Base-by-base conservation (phyloP, 2,797 vertebrate species). In the Dendrocincla fuliginosa region DNA sequence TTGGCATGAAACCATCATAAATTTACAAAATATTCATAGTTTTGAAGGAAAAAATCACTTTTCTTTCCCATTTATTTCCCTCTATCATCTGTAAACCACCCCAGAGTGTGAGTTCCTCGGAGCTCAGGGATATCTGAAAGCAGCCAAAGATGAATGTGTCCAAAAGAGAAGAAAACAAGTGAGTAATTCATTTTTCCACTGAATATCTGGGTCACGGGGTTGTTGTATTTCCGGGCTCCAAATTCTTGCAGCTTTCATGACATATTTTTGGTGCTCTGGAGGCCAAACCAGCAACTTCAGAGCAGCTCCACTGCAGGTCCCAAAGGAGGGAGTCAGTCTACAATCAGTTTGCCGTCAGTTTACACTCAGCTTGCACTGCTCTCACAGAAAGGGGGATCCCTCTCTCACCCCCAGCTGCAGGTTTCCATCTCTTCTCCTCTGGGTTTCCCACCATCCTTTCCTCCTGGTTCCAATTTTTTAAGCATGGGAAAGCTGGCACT, bases 141-240 rank as follows among this genome's bases (percentile, higher is more conserved):
- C 76, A 63, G 85, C 68, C 84, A 69, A 20, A 94, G 83, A 69
- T 60, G 11, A 30, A 84, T 81, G 57, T 27, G 20, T 59, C 95
- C 95, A 93, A 75, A 80, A 65, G 70, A 82, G 80, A 91, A 57
- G 79, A 90, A 96, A 95, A 95, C 87, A 95, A 95, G 79, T 88
- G 93, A 95, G 85, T 88, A 84, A 95, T 88, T 91, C 82, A 74
- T 93, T 84, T 96, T 91, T 93, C 91, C 83, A 64, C 50, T 90
- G 65, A 33, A 57, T 84, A 94, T 88, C 90, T 93, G 85, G 83
- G 79, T 89, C 71, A 64, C 1, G 6, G 47, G 82, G 60, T 89
- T 67, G n/a, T 50, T 92, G 93, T 30, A 50, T 82, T 91, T 77
- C 57, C 4, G 1, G 50, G 30, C 79, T 94, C 50, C 32, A 68